phyloP scores from a whole-genome alignment of 2,113 vertebrate genomes.

The Junco hyemalis region DNA sequence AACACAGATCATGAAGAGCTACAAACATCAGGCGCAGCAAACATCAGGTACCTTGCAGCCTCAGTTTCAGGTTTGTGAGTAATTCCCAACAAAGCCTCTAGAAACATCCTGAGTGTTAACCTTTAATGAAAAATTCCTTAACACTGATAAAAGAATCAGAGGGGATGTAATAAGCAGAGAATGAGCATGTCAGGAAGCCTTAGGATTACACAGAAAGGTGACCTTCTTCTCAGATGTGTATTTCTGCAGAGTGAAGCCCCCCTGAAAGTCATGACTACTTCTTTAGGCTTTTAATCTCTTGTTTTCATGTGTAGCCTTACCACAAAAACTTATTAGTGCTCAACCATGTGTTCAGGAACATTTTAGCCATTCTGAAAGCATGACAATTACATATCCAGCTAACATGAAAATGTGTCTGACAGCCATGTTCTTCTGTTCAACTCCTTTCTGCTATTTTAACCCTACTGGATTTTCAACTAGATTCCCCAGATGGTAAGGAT shows the following conservation, averaged over 20 bases:
- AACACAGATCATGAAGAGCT: rapidly evolving
- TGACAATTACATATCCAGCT: not conserved
- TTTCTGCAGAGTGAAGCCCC: not conserved
- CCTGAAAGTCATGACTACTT: not conserved
- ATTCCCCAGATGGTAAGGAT: not conserved
- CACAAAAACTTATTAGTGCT: not conserved
- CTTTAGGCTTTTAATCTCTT: not conserved
- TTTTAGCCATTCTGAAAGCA: not conserved
- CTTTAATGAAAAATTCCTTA: not conserved
- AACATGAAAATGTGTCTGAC: not conserved
- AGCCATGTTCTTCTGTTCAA: not conserved
- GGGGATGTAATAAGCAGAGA: not conserved
- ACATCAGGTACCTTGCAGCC: not conserved
- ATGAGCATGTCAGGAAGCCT: not conserved
- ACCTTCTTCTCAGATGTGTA: not conserved
- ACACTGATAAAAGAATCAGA: not conserved
- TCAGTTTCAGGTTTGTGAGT: not conserved
- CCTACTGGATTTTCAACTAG: not conserved
- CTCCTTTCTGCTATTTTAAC: not conserved
- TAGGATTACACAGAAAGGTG: not conserved
- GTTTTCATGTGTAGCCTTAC: not conserved
- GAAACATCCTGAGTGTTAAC: not conserved
- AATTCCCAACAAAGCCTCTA: not conserved
- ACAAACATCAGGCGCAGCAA: not conserved
- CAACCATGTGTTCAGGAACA: not conserved